Evolutionary conservation across 2,888 invertebrate genomes (phyloP).

Genomic region (Cantharis lateralis): DNA sequence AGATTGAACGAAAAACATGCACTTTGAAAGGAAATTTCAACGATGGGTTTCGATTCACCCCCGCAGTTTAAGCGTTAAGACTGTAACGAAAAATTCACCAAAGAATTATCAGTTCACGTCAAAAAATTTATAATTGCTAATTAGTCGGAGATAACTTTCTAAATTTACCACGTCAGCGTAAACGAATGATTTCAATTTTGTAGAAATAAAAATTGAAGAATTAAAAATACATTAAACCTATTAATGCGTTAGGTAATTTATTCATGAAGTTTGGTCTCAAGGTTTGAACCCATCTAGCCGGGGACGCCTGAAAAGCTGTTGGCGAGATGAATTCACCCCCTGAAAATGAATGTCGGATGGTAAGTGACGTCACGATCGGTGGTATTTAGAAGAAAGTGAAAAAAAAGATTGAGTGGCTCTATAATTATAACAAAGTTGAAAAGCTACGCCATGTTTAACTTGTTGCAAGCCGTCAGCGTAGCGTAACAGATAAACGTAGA

Average conservation of each 20-base stretch:
- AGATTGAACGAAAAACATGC: background rate
- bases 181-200: background rate
- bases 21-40: background rate
- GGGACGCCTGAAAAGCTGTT: background rate
- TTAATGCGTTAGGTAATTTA: background rate
- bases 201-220: background rate
- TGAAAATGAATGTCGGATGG: background rate
- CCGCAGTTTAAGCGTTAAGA: background rate
- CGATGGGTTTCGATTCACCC: background rate
- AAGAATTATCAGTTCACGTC: background rate
- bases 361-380: background rate
- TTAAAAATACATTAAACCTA: too few species aligned
- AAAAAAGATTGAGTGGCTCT: background rate
- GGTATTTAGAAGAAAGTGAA: background rate
- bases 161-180: background rate
- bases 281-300: background rate
- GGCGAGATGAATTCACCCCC: background rate
- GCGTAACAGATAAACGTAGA: background rate
- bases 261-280: background rate
- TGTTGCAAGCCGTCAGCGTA: background rate
- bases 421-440: background rate
- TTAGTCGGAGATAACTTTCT: background rate
- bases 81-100: background rate
- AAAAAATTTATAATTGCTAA: background rate
- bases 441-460: slow-evolving; percentile 1